These are phyloP conservation scores for Xanthostigma xanthostigma DNA, from an alignment of 2,888 invertebrate genomes.

Conservation along the genomic window DNA sequence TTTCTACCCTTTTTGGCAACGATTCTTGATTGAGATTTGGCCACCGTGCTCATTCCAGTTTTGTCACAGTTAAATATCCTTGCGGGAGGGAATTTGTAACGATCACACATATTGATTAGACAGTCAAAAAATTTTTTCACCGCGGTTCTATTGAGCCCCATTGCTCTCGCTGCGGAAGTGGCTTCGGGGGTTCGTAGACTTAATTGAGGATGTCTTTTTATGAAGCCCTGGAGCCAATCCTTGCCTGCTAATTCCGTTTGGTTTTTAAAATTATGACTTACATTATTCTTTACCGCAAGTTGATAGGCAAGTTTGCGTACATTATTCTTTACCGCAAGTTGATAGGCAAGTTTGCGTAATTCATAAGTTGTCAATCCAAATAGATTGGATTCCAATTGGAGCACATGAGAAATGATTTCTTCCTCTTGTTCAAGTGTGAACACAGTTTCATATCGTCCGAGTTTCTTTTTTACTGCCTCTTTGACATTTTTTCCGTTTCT, in stretches of 20 bases:
- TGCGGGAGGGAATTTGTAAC: constrained; percentile 16
- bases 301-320: no score
- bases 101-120: constrained; percentile 14
- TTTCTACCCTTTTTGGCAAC: constrained; percentile 10
- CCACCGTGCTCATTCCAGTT: constrained; percentile 19
- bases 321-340: no score
- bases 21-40: constrained; percentile 11
- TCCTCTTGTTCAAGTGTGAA: no score
- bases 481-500: no score
- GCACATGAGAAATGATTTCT: no score
- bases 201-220: constrained; percentile 14
- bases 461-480: no score
- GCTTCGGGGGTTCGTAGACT: constrained; percentile 14
- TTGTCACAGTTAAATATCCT: constrained; percentile 19
- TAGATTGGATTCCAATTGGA: no score
- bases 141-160: constrained; percentile 19
- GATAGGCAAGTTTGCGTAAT: no score
- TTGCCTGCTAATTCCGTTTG: constrained; percentile 14
- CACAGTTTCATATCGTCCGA: no score
- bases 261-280: no score
- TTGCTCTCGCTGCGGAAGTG: constrained; percentile 19
- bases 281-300: no score
- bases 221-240: constrained; percentile 18
- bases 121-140: constrained; percentile 14
- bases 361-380: no score